A percentile compares a stretch with the other conserved stretches of the same genome.
These are phyloP conservation scores for Setophaga coronata DNA, from an alignment of 2,113 vertebrate genomes.

Conservation along the genomic window DNA sequence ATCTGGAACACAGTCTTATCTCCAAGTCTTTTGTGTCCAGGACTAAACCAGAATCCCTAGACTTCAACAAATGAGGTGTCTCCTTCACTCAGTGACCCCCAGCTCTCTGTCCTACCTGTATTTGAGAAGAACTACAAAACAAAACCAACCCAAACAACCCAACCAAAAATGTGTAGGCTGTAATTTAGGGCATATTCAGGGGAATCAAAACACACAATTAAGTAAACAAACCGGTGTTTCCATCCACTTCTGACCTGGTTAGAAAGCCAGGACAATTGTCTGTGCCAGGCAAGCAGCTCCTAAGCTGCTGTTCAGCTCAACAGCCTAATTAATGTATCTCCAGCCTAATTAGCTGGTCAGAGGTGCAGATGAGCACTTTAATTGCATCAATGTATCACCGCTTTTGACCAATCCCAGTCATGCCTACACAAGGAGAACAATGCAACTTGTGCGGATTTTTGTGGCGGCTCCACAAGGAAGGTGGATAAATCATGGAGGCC, in stretches of 20 bases:
- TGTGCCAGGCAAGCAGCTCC: not conserved
- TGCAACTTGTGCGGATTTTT: not conserved
- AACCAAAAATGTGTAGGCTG: not conserved
- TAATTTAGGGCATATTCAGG: not conserved
- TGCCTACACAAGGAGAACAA: not conserved
- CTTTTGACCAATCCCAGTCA: not conserved
- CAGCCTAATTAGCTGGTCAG: slow-evolving; percentile 27
- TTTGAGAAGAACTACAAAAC: not conserved
- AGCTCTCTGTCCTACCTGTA: not conserved
- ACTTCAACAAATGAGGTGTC: not conserved
- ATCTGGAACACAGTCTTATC: not conserved
- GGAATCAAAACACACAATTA: not conserved
- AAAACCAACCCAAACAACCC: not conserved
- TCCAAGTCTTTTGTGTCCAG: not conserved
- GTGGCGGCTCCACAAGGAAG: fast-evolving
- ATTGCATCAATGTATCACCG: slow-evolving; percentile 50
- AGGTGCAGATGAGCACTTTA: slow-evolving; percentile 8
- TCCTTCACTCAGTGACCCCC: not conserved
- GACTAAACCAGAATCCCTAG: not conserved
- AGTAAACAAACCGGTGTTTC: not conserved
- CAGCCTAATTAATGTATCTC: not conserved
- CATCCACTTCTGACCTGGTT: not conserved
- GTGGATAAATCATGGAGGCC: slow-evolving; percentile 18
- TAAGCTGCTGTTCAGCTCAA: not conserved
- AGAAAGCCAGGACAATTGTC: not conserved